Base-by-base conservation (phyloP, 2,113 vertebrate species). In the Mesoclemmys tuberculata region DNA sequence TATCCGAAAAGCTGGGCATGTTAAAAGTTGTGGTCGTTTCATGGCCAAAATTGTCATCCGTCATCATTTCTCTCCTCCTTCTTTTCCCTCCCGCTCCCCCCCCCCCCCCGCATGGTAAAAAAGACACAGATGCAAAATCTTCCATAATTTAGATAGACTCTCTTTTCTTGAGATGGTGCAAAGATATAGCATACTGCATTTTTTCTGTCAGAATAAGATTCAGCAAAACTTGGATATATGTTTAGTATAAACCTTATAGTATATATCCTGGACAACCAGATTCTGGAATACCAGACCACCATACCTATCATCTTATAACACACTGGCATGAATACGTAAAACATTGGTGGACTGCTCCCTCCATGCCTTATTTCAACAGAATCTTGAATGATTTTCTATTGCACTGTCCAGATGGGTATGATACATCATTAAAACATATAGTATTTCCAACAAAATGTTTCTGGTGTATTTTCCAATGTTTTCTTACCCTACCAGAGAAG, bases 391-490 rank as follows among this genome's bases (percentile, higher is more conserved):
- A 77, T 46, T 77, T 77, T 29, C 6, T 44, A 44, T 46, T 26
- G 44, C 24, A 77, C 41, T 77, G 6, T 29, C 16, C 26, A 58
- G 13, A 21, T 31, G 29, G 41, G 55, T 82, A 27, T 44, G 41
- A 12, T 4, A 9, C 38, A 18, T 44, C 27, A 26, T 54, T 55
- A 46, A 44, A 82, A 29, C 2, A 2, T 8, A 18, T 87, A 82
- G 29, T 52, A 46, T 89, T 94, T 94, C 79, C 89, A 29, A 88
- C 38, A 35, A 89, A 78, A 56, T 80, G 96, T 93, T 55, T 44
- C 91, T 90, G 93, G 41, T 77, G 44, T 46, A 44, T 44, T 77
- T 44, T 27, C 38, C 74, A 64, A 85, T 74, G 78, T 84, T 82
- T 58, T 12, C 93, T 84, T 92, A 87, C n/a, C 27, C 56, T 38